Evolutionary conservation across 2,113 vertebrate genomes (phyloP).

Genomic region (Oreotrochilus melanogaster): DNA sequence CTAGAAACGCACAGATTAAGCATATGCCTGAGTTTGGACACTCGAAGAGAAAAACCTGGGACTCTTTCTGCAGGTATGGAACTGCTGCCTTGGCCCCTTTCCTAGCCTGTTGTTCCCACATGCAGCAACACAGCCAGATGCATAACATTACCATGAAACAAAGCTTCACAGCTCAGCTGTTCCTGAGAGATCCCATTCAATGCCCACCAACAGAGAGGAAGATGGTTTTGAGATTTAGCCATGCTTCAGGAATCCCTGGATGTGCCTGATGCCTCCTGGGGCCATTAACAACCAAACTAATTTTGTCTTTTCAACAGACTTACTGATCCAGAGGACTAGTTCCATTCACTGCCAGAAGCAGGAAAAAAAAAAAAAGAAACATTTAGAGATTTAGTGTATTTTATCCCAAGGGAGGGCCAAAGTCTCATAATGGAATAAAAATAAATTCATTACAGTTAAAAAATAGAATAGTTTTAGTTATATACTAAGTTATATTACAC

Average conservation of each 20-base stretch:
- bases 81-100: background rate
- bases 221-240: background rate
- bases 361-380: background rate
- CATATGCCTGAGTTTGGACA: background rate
- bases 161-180: background rate
- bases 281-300: background rate
- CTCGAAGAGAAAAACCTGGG: background rate
- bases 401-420: background rate
- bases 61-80: background rate
- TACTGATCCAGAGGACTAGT: background rate
- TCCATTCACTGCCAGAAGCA: background rate
- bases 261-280: background rate
- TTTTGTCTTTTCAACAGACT: background rate
- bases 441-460: background rate
- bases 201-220: background rate
- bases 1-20: background rate
- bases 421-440: background rate
- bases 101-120: background rate
- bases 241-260: background rate
- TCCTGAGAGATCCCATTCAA: background rate
- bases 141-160: background rate
- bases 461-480: background rate
- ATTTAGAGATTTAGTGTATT: background rate
- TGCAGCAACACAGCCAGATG: background rate
- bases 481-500: background rate